Conservation (phyloP, 1,140 invertebrate genomes). For the Bursaphelenchus mucronatus region DNA sequence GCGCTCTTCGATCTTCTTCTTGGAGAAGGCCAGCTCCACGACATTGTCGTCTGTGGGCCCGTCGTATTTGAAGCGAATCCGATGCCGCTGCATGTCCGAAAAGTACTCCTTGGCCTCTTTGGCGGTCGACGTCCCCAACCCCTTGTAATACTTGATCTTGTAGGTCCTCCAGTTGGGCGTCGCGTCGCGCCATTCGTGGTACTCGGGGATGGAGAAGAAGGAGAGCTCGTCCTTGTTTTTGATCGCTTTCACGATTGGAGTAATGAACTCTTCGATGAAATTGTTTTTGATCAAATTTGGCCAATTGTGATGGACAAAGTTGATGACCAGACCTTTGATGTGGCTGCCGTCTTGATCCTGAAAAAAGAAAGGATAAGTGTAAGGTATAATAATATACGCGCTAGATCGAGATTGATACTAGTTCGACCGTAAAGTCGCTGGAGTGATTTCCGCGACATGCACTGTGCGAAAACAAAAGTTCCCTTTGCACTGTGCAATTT, state of each 20-base stretch:
- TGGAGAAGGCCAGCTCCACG: slow-evolving; percentile 92
- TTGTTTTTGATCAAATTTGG: slow-evolving; percentile 80
- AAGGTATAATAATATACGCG: background rate
- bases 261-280: slow-evolving; percentile 98
- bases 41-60: slow-evolving; percentile 83
- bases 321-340: slow-evolving; percentile 96
- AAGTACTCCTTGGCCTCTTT: slow-evolving; percentile 99
- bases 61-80: slow-evolving; percentile 81
- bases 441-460: too few relatives aligned
- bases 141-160: slow-evolving; percentile 98
- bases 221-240: slow-evolving; percentile 79
- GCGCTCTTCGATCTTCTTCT: slow-evolving; percentile 86
- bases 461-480: too few relatives aligned
- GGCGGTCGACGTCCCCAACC: slow-evolving; percentile 96
- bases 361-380: background rate
- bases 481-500: too few relatives aligned
- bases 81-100: slow-evolving; percentile 84
- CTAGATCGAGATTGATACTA: too few relatives aligned
- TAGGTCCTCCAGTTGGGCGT: slow-evolving; percentile 88
- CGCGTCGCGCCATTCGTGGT: slow-evolving; percentile 84
- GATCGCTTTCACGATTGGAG: slow-evolving; percentile 92
- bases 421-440: too few relatives aligned
- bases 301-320: slow-evolving; percentile 99
- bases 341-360: slow-evolving; percentile 85
- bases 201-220: slow-evolving; percentile 96